Conservation (phyloP, 1,140 invertebrate genomes). For the Atta colombica region DNA sequence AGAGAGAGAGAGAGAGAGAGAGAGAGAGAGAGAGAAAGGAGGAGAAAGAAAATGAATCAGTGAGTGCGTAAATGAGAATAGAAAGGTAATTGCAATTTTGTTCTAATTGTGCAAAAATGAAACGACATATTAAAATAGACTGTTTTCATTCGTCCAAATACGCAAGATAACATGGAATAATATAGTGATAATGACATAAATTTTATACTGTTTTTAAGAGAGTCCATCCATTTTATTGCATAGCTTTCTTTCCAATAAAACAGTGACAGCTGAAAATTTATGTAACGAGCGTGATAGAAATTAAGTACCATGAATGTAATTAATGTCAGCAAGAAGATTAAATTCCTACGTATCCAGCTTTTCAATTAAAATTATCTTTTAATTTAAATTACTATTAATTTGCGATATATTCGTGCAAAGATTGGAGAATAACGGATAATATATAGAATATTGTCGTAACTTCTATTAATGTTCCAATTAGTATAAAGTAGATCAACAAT, state of each 20-base stretch:
- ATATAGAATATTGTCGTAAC: slow-evolving; percentile 16
- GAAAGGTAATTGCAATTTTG: slow-evolving; percentile 1
- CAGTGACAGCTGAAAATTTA: slow-evolving; percentile 13
- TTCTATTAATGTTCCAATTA: slow-evolving; percentile 30
- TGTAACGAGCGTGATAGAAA: slow-evolving; percentile 1
- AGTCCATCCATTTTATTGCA: not conserved
- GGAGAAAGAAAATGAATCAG: no score
- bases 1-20: not conserved
- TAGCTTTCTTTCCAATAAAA: not conserved
- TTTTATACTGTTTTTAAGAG: slow-evolving; percentile 6
- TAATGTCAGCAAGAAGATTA: slow-evolving; percentile 18
- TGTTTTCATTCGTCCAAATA: not conserved
- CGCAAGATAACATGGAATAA: not conserved
- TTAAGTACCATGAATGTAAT: slow-evolving; percentile 21
- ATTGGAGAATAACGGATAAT: not conserved
- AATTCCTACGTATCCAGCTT: slow-evolving; percentile 16
- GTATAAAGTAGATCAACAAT: slow-evolving; percentile 27
- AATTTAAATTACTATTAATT: slow-evolving; percentile 6
- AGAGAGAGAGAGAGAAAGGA: no score
- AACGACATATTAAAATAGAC: not conserved
- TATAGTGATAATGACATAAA: slow-evolving; percentile 21
- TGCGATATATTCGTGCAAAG: not conserved
- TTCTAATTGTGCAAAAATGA: not conserved
- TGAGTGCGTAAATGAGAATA: not conserved
- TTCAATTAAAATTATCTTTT: slow-evolving; percentile 37